Percentiles rank a stretch among this genome's conserved stretches.
Evolutionary conservation across 2,113 vertebrate genomes (phyloP).

Genomic region (Pimephales promelas): DNA sequence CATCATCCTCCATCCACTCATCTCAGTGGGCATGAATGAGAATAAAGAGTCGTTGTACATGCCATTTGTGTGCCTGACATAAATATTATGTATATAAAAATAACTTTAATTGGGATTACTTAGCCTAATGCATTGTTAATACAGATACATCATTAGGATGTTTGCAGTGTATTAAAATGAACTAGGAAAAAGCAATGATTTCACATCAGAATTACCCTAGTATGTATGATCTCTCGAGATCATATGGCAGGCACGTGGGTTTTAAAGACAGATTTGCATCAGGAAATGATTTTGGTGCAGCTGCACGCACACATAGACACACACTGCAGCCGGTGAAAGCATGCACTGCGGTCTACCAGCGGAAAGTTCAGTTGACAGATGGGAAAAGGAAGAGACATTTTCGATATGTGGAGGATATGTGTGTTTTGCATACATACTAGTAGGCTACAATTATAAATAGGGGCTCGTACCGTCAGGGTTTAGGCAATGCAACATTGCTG

Average conservation of each 20-base stretch:
- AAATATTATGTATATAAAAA: not conserved
- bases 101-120: not conserved
- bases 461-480: not conserved
- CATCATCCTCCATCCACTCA: not conserved
- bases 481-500: not conserved
- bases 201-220: not conserved
- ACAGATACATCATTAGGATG: not conserved
- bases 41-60: not conserved
- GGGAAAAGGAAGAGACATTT: conserved; percentile 13
- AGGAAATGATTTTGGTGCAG: conserved; percentile 50
- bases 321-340: conserved; percentile 11
- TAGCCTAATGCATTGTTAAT: not conserved
- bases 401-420: not conserved
- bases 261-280: conserved; percentile 49
- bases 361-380: conserved; percentile 53
- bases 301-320: conserved; percentile 22
- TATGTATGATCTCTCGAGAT: not conserved
- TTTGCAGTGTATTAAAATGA: not conserved
- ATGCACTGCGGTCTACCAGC: conserved; percentile 26
- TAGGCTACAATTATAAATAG: not conserved
- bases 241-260: not conserved
- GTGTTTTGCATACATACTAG: not conserved
- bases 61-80: not conserved
- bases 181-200: not conserved
- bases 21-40: not conserved